Evolutionary conservation across 1,140 invertebrate genomes (phyloP), one percentile per base, ranked within the genome.

Genomic region (Stegodyphus dumicola): DNA sequence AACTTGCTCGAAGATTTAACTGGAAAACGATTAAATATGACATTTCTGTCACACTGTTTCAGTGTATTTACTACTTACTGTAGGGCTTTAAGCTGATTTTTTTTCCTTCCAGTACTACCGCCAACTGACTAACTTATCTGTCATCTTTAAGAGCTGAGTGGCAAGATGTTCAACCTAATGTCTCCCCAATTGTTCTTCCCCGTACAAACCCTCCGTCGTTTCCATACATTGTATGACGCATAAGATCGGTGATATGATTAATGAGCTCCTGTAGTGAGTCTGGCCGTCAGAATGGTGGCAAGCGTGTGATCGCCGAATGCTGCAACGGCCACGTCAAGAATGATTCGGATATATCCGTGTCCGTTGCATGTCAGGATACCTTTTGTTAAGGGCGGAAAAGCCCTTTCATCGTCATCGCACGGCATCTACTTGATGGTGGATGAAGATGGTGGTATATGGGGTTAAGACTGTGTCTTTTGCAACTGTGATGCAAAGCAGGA

Each of bases 221-320:
- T 60, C 56, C 56, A 60, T 60, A 60, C 56, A 13, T 71, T 17
- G 53, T 54, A 1, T 80, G 78, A 73, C 69, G 17, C n/a, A 9
- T 18, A 60, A 53, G 67, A 69, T 69, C 7, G 56, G 78, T 49
- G 69, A 64, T 73, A 80, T 80, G 78, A 80, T 80, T 80, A 80
- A 80, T 80, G 78, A 80, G 78, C 78, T 73, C 64, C 73, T 80
- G 78, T 80, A 49, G 17, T 13, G 53, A 67, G 15, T 17, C 54
- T 80, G 69, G 78, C 48, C 78, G 78, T 80, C 69, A 70, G 52
- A 65, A 77, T 51, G 13, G 70, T 79, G 67, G 78, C 67, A 64
- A 17, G 51, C 78, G 52, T 73, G 78, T 71, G 78, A 80, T 78
- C 48, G 13, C n/a, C 15, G n/a, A n/a, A 66, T 54, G 33, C 18